These are phyloP conservation scores for Diadegma fenestrale DNA, from an alignment of 2,888 invertebrate species.

Conservation along the genomic window DNA sequence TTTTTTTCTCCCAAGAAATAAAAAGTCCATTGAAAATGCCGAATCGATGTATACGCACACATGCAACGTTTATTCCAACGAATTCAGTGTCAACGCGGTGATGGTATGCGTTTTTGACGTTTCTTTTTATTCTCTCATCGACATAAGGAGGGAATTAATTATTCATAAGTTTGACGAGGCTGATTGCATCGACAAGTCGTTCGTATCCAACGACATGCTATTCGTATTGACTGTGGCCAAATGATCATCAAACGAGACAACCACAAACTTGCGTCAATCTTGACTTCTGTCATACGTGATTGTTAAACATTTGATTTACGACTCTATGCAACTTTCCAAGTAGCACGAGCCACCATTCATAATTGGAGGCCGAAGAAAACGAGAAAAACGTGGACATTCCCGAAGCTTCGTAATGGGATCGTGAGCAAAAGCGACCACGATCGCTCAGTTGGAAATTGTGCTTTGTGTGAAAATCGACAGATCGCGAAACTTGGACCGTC, in stretches of 20 bases:
- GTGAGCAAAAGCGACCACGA: neutral
- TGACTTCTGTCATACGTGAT: constrained; percentile 35
- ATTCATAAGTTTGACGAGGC: constrained; percentile 63
- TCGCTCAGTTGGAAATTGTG: neutral
- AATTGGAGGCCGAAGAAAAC: constrained; percentile 11
- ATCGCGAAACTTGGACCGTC: neutral
- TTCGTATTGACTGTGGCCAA: constrained; percentile 18
- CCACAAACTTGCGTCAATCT: constrained; percentile 41
- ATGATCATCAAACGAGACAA: constrained; percentile 29
- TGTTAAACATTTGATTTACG: constrained; percentile 53
- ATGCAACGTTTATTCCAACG: neutral
- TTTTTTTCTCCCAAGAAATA: neutral
- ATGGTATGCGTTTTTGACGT: constrained; percentile 9
- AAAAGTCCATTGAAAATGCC: neutral
- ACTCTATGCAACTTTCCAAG: constrained; percentile 9
- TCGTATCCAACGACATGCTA: constrained; percentile 28
- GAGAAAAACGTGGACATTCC: neutral
- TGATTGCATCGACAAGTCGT: constrained; percentile 49
- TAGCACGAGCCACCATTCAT: constrained; percentile 7
- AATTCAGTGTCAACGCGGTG: constrained; percentile 6
- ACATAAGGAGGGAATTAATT: constrained; percentile 49
- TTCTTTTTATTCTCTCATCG: constrained; percentile 16
- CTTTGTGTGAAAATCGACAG: neutral
- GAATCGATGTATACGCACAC: neutral
- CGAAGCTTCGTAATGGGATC: neutral